These are phyloP conservation scores for Drosophila anceps DNA, from an alignment of 2,888 invertebrate genomes.

Conservation along the genomic window DNA sequence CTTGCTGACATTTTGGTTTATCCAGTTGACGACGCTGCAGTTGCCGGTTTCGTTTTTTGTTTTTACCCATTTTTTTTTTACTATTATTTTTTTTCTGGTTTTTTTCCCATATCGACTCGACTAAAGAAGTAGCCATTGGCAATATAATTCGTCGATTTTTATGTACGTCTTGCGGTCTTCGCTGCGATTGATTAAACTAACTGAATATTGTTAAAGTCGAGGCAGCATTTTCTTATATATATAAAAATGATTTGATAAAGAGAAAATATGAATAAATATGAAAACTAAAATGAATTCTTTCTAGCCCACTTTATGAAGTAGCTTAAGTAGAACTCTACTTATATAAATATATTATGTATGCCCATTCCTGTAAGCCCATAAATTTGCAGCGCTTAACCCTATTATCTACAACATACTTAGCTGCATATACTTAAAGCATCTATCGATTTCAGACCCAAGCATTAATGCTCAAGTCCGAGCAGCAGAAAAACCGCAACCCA, in stretches of 20 bases:
- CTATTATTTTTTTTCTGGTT: not conserved
- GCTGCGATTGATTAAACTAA: not conserved
- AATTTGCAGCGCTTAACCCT: not conserved
- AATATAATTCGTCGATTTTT: constrained; percentile 20
- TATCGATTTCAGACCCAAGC: constrained; percentile 15
- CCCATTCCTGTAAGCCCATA: not conserved
- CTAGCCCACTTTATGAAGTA: not conserved
- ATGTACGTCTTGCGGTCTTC: constrained; percentile 1
- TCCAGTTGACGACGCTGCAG: constrained; percentile 54
- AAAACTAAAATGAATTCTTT: not conserved
- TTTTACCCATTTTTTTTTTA: not conserved
- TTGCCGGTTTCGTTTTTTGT: constrained; percentile 34
- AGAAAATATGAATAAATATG: not conserved
- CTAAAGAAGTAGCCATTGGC: constrained; percentile 11
- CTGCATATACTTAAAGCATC: not conserved
- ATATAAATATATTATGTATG: not conserved
- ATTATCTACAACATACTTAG: constrained; percentile 7
- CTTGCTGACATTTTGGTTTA: constrained; percentile 77
- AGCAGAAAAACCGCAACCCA: not conserved
- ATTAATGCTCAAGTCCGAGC: constrained; percentile 15
- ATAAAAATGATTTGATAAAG: not conserved
- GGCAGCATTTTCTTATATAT: not conserved
- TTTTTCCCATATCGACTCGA: not conserved
- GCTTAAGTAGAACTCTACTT: not conserved
- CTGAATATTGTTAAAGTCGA: not conserved